Evolutionary conservation across 2,797 vertebrate species (phyloP).

Genomic region (Lemur catta): DNA sequence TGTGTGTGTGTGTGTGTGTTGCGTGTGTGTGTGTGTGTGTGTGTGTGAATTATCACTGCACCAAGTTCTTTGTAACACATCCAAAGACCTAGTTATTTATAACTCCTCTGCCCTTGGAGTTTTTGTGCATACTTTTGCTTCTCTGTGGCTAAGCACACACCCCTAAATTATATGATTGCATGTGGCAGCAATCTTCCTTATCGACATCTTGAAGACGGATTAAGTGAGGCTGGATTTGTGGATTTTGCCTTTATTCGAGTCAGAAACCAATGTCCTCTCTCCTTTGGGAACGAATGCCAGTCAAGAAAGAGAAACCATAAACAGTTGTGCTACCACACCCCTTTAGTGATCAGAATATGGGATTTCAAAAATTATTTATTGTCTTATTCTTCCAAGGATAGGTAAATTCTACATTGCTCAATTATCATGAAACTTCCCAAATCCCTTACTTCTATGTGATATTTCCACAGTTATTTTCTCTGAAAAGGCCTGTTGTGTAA

Average conservation of each 20-base stretch:
- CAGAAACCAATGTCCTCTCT: not conserved
- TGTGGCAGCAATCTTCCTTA: not conserved
- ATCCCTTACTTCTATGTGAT: not conserved
- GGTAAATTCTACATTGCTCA: not conserved
- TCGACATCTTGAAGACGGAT: conserved; percentile 42
- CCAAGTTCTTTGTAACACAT: not conserved
- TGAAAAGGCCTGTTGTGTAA: not conserved
- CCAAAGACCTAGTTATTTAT: not conserved
- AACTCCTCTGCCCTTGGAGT: not conserved
- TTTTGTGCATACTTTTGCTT: not conserved
- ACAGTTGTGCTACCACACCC: not conserved
- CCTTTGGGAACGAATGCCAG: not conserved
- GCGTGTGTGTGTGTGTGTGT: not conserved
- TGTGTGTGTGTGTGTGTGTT: not conserved
- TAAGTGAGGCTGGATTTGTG: conserved; percentile 54
- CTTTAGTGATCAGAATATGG: not conserved
- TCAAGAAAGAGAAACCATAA: not conserved
- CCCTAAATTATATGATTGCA: not conserved
- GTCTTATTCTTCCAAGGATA: not conserved
- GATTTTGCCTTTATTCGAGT: conserved; percentile 18
- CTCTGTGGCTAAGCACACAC: not conserved
- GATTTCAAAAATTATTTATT: not conserved
- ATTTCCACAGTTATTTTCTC: not conserved
- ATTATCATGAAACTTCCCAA: not conserved
- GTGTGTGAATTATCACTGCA: not conserved